Evolutionary conservation across 1,140 invertebrate genomes (phyloP).

Genomic region (Zaprionus nigranus): DNA sequence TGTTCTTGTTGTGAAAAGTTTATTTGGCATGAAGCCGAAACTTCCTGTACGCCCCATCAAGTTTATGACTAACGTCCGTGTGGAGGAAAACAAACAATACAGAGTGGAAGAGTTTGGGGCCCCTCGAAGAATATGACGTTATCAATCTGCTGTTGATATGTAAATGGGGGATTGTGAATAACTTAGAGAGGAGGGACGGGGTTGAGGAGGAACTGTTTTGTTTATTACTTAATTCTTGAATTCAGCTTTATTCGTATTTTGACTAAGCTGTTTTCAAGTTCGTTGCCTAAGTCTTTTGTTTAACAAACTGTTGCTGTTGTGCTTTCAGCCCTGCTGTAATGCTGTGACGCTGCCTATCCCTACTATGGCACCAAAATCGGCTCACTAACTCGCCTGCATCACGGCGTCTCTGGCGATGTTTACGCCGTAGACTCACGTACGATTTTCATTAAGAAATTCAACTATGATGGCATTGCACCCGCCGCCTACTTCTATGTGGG

Average conservation of each 20-base stretch:
- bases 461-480: conserved; percentile 95
- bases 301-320: conserved; percentile 31
- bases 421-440: conserved; percentile 95
- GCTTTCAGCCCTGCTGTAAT: conserved; percentile 54
- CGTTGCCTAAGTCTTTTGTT: conserved; percentile 82
- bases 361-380: conserved; percentile 93
- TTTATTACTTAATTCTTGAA: conserved; percentile 39
- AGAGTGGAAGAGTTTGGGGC: neutral
- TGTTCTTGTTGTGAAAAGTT: conserved; percentile 20
- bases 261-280: conserved; percentile 55
- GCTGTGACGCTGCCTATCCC: conserved; percentile 75
- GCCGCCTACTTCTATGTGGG: conserved; percentile 96
- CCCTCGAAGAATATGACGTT: conserved; percentile 31
- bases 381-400: conserved; percentile 90
- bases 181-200: conserved; percentile 33
- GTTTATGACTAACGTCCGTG: conserved; percentile 36
- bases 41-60: no score
- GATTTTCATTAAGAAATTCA: conserved; percentile 94
- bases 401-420: conserved; percentile 93
- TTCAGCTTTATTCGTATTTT: neutral
- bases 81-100: neutral
- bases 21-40: conserved; percentile 42
- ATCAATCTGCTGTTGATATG: conserved; percentile 44
- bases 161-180: conserved; percentile 51
- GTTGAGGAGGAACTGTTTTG: conserved; percentile 24